These are phyloP conservation scores for Megatriorchis doriae DNA, from an alignment of 2,113 vertebrate species.

Conservation along the genomic window DNA sequence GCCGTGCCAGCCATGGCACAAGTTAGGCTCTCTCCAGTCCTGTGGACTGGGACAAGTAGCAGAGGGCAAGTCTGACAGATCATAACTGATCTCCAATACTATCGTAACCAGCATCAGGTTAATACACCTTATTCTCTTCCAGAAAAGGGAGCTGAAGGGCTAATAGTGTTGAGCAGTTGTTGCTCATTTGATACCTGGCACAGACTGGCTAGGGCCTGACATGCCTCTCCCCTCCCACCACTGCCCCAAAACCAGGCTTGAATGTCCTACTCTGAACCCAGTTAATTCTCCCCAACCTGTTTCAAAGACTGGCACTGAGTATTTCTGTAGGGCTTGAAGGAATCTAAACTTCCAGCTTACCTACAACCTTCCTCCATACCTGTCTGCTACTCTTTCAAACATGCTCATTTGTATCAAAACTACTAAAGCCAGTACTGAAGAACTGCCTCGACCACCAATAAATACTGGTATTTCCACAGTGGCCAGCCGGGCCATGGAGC, in stretches of 20 bases:
- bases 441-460: neutral
- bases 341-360: neutral
- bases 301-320: neutral
- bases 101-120: neutral
- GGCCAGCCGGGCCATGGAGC: neutral
- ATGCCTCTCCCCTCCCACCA: neutral
- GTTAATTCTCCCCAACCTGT: neutral
- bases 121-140: neutral
- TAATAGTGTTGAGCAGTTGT: neutral
- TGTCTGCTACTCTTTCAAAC: neutral
- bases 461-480: neutral
- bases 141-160: neutral
- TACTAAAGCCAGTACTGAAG: neutral
- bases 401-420: neutral
- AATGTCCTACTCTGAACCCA: neutral
- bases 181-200: neutral
- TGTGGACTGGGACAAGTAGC: neutral
- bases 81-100: neutral
- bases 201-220: neutral
- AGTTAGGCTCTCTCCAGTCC: neutral
- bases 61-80: neutral
- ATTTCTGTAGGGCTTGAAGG: neutral
- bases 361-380: neutral
- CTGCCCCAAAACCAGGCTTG: neutral
- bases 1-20: fast-evolving